Evolutionary conservation across 2,797 vertebrate species (phyloP).

Genomic region (Lophotriccus pileatus): DNA sequence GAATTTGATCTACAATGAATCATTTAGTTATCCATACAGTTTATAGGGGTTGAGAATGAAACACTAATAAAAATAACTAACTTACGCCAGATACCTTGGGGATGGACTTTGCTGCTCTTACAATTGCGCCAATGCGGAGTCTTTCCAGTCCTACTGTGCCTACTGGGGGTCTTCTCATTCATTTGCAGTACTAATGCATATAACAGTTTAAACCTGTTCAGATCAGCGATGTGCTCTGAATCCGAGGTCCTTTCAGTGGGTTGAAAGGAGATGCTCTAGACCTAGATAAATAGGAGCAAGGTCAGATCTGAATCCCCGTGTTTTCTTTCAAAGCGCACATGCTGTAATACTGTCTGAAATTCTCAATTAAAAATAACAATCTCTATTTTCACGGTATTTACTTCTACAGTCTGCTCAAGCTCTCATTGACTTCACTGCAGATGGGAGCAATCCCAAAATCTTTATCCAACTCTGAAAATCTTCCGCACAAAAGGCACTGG

Average conservation of each 20-base stretch:
- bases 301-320: not conserved
- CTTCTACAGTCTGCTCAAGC: not conserved
- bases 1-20: not conserved
- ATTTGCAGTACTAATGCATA: not conserved
- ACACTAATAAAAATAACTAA: not conserved
- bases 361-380: not conserved
- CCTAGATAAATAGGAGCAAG: not conserved
- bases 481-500: not conserved
- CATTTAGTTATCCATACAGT: not conserved
- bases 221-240: not conserved
- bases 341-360: not conserved
- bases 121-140: not conserved
- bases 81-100: rapidly evolving
- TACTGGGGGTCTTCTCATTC: not conserved
- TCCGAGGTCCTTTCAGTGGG: not conserved
- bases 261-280: not conserved
- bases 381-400: not conserved
- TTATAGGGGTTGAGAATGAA: not conserved
- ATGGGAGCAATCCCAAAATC: not conserved
- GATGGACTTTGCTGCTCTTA: not conserved
- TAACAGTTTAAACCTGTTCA: not conserved
- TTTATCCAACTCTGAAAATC: not conserved
- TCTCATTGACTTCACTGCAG: not conserved
- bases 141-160: not conserved
- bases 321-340: not conserved